Conservation (phyloP, 1,140 invertebrate species). For the Lepidurus apus region DNA sequence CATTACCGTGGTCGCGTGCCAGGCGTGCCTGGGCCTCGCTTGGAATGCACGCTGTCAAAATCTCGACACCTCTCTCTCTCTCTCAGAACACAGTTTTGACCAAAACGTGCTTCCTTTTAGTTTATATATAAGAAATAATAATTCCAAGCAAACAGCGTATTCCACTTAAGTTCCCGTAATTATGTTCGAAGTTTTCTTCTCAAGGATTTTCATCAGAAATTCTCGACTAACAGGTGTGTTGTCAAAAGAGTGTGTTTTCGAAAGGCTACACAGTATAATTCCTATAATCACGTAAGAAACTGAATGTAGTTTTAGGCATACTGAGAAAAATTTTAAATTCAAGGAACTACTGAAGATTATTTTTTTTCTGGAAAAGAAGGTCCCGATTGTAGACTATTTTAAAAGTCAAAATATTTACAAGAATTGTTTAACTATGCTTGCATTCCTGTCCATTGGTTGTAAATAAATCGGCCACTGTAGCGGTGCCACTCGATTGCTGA, state of each 20-base stretch:
- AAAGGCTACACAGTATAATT: too few relatives aligned
- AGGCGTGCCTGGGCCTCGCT: slow-evolving; percentile 6
- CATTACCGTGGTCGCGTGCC: slow-evolving; percentile 17
- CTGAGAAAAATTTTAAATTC: background rate
- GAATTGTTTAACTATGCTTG: background rate
- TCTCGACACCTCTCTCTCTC: background rate
- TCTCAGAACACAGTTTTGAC: too few relatives aligned
- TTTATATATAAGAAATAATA: too few relatives aligned
- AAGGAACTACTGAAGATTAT: background rate
- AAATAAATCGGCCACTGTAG: slow-evolving; percentile 6
- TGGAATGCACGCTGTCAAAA: background rate
- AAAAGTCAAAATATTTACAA: background rate
- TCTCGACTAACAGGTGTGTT: too few relatives aligned
- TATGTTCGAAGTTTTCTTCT: too few relatives aligned
- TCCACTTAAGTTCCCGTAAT: too few relatives aligned
- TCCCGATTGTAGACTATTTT: background rate
- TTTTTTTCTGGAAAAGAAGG: background rate
- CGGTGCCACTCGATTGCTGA: slow-evolving; percentile 8
- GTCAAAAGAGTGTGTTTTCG: too few relatives aligned
- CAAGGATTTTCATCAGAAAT: too few relatives aligned
- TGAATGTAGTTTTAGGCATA: too few relatives aligned
- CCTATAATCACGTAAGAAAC: too few relatives aligned
- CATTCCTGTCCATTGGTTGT: background rate
- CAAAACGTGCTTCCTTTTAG: too few relatives aligned
- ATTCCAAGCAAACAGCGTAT: too few relatives aligned